phyloP scores from a whole-genome alignment of 2,797 vertebrate species.

The Dipus sagitta region DNA sequence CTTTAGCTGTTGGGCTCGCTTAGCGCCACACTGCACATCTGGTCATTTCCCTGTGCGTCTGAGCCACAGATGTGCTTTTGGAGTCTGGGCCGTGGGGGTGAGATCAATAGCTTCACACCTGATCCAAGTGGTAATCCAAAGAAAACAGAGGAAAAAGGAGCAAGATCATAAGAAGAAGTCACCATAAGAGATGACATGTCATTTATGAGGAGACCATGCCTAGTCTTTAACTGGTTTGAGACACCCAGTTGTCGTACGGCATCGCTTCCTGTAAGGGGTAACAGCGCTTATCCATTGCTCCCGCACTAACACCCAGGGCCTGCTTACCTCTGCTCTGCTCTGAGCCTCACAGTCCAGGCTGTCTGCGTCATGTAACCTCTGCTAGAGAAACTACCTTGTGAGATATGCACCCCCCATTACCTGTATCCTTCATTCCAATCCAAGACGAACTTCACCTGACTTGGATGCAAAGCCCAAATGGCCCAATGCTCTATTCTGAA shows the following conservation, averaged over 20 bases:
- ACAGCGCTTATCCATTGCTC: not conserved
- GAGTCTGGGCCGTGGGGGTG: slow-evolving; percentile 21
- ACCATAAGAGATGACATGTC: slow-evolving; percentile 57
- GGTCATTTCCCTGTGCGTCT: slow-evolving; percentile 45
- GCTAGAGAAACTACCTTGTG: not conserved
- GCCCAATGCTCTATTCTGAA: not conserved
- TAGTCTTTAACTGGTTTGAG: slow-evolving; percentile 72
- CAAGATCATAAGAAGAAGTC: slow-evolving; percentile 51
- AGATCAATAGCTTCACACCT: slow-evolving; percentile 73
- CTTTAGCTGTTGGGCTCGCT: slow-evolving; percentile 36
- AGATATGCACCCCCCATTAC: not conserved
- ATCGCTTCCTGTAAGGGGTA: slow-evolving; percentile 38
- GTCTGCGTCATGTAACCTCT: not conserved
- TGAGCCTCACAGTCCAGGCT: not conserved
- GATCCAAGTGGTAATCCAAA: slow-evolving; percentile 71
- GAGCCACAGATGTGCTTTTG: slow-evolving; percentile 39
- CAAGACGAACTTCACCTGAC: not conserved
- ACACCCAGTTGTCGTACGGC: slow-evolving; percentile 68
- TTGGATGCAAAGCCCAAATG: not conserved
- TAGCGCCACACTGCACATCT: slow-evolving; percentile 22
- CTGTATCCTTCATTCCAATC: not conserved
- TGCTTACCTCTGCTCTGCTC: not conserved
- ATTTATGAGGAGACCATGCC: slow-evolving; percentile 64
- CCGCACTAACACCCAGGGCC: not conserved
- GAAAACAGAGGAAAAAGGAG: slow-evolving; percentile 70